These are phyloP conservation scores for Lampris incognitus DNA, from an alignment of 2,113 vertebrate species.

Conservation along the genomic window DNA sequence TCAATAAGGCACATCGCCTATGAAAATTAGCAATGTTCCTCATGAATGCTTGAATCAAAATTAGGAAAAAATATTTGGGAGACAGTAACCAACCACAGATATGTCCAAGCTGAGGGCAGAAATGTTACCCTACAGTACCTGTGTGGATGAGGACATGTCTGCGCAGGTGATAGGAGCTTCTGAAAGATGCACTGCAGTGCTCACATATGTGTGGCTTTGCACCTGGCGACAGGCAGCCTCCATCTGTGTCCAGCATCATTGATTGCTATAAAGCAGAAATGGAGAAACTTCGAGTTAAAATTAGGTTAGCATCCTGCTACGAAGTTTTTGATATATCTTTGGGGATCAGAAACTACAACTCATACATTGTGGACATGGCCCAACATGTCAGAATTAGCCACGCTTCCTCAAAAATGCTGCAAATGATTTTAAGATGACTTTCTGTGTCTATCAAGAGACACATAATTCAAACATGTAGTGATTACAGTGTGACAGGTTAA, in stretches of 20 bases:
- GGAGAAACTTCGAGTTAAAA: slow-evolving; percentile 7
- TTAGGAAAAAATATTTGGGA: no score
- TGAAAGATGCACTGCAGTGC: slow-evolving; percentile 94
- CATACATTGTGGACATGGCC: background rate
- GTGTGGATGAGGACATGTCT: slow-evolving; percentile 98
- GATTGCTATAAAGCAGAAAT: slow-evolving; percentile 71
- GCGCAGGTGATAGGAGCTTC: slow-evolving; percentile 97
- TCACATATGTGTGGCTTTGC: slow-evolving; percentile 97
- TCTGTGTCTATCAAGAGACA: no score
- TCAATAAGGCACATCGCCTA: no score
- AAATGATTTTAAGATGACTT: background rate
- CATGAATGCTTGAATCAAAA: no score
- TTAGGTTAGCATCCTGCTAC: background rate
- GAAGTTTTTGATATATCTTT: background rate
- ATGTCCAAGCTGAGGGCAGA: background rate
- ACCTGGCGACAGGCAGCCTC: slow-evolving; percentile 88
- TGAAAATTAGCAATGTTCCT: no score
- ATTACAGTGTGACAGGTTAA: no score
- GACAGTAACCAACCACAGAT: no score
- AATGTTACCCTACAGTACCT: slow-evolving; percentile 64
- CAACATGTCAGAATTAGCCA: background rate
- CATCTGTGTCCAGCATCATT: slow-evolving; percentile 88
- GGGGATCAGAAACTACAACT: background rate
- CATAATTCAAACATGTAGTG: no score
- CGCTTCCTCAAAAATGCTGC: background rate